These are phyloP conservation scores for Lacanobia wlatinum DNA, from an alignment of 2,888 invertebrate genomes.

Conservation along the genomic window DNA sequence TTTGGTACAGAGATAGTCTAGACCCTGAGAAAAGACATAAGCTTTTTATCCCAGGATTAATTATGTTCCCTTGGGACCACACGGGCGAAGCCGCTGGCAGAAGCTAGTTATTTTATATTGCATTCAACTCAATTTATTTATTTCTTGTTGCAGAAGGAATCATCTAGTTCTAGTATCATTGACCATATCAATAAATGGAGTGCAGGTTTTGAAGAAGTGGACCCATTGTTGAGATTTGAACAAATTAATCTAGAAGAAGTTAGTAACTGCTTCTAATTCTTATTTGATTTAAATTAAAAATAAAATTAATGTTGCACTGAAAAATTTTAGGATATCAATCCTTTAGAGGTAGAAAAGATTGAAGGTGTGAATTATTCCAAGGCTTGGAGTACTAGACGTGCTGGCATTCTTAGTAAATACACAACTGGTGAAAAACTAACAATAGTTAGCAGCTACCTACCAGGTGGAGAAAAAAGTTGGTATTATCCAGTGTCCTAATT, in stretches of 20 bases:
- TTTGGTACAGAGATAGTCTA: too few relatives aligned
- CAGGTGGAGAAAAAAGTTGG: constrained; percentile 95
- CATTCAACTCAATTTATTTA: constrained; percentile 9
- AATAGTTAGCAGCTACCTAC: constrained; percentile 96
- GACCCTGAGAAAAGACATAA: too few relatives aligned
- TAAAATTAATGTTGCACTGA: constrained; percentile 4
- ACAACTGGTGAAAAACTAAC: constrained; percentile 98
- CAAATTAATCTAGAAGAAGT: constrained; percentile 83
- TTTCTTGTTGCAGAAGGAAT: constrained; percentile 78
- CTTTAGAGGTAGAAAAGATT: constrained; percentile 68
- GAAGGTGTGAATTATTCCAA: constrained; percentile 90
- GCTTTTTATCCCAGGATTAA: too few relatives aligned
- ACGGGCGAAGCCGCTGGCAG: too few relatives aligned
- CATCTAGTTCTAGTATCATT: constrained; percentile 78
- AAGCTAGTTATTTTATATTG: neutral
- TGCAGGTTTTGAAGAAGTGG: constrained; percentile 84
- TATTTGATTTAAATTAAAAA: neutral
- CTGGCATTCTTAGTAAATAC: constrained; percentile 96
- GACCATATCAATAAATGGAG: constrained; percentile 86
- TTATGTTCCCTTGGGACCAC: too few relatives aligned
- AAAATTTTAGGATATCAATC: constrained; percentile 71
- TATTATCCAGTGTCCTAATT: neutral
- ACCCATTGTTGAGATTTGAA: constrained; percentile 86
- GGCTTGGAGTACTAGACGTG: constrained; percentile 94
- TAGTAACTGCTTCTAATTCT: constrained; percentile 38